Evolutionary conservation across 2,113 vertebrate species (phyloP).

Genomic region (Clarias magur): DNA sequence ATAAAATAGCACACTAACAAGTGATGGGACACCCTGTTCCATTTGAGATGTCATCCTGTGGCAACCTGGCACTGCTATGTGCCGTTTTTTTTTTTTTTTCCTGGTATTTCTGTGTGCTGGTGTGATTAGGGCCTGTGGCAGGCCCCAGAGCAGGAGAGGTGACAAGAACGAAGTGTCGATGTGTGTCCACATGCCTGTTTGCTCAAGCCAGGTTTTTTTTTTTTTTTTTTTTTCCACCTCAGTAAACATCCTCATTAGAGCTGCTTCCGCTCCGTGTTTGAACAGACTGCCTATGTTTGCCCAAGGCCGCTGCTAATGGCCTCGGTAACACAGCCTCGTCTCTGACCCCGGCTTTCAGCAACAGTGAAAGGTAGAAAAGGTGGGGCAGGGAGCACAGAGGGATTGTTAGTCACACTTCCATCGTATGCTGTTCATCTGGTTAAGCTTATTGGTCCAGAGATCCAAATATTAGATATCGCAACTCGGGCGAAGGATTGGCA

Average conservation of each 20-base stretch:
- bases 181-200: constrained; percentile 49
- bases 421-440: background rate
- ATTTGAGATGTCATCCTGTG: constrained; percentile 39
- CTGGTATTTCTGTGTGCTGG: constrained; percentile 17
- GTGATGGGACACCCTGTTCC: constrained; percentile 20
- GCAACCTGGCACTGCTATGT: constrained; percentile 25
- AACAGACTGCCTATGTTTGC: constrained; percentile 54
- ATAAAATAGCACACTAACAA: constrained; percentile 44
- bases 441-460: background rate
- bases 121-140: constrained; percentile 40
- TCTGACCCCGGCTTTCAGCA: constrained; percentile 27
- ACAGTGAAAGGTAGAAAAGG: background rate
- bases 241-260: constrained; percentile 59
- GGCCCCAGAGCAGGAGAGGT: constrained; percentile 39
- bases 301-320: constrained; percentile 48
- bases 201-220: constrained; percentile 8
- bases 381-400: background rate
- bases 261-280: constrained; percentile 51
- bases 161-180: constrained; percentile 41
- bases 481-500: background rate
- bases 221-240: constrained; percentile 32
- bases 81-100: background rate
- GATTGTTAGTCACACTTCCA: constrained; percentile 17
- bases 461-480: background rate
- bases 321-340: constrained; percentile 31